These are phyloP conservation scores for Romanogobio albipinnatus DNA, from an alignment of 2,113 vertebrate genomes.

Conservation along the genomic window DNA sequence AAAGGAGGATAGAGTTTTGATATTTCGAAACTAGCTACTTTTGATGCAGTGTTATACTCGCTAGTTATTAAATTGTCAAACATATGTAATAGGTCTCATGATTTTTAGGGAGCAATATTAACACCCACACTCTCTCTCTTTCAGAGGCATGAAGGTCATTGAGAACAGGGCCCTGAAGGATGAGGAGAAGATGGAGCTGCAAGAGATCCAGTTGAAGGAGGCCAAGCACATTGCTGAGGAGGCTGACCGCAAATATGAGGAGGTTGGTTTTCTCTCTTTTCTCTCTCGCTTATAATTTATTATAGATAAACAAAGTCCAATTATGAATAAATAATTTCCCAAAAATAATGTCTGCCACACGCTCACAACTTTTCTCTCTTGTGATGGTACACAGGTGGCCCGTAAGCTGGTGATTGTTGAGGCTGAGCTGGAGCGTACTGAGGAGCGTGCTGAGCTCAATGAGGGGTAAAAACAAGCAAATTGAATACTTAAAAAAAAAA, in stretches of 20 bases:
- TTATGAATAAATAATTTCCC: not conserved
- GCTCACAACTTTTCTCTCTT: not conserved
- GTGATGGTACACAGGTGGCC: constrained; percentile 82
- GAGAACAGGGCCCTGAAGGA: constrained; percentile 98
- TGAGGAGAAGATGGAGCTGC: constrained; percentile 98
- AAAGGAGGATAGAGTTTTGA: not conserved
- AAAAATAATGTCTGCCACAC: not conserved
- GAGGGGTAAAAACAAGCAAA: constrained; percentile 82
- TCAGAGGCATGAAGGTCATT: constrained; percentile 99
- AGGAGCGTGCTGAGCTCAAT: constrained; percentile 94
- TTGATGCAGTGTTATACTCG: not conserved
- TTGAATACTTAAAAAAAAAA: constrained; percentile 61
- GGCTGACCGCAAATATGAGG: constrained; percentile 98
- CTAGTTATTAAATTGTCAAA: not conserved
- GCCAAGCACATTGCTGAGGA: constrained; percentile 99
- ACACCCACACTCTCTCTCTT: constrained; percentile 26
- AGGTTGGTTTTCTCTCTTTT: constrained; percentile 77
- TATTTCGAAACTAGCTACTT: not conserved
- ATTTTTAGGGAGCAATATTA: not conserved
- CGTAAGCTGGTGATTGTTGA: constrained; percentile 99
- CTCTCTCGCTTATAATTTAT: not conserved
- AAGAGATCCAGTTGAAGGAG: constrained; percentile 98
- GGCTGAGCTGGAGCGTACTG: constrained; percentile 94
- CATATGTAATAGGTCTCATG: not conserved
- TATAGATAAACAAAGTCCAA: not conserved